These are phyloP conservation scores for Diarsia mendica DNA, from an alignment of 2,888 invertebrate species.

Conservation along the genomic window DNA sequence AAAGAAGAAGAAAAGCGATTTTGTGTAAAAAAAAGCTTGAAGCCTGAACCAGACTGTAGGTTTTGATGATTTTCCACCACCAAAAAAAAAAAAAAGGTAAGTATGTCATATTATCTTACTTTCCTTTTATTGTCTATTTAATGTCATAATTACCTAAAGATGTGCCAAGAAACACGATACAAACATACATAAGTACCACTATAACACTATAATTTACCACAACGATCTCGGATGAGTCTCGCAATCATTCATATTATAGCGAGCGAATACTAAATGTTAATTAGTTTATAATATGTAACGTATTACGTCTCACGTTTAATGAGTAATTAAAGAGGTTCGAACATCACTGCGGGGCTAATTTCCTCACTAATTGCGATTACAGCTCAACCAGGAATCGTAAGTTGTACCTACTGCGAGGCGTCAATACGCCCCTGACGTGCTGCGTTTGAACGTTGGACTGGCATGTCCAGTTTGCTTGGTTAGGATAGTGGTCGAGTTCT, in stretches of 20 bases:
- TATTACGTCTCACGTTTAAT: conserved; percentile 75
- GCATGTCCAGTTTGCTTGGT: conserved; percentile 1
- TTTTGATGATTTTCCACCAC: no score
- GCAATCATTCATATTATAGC: conserved; percentile 38
- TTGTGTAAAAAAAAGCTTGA: no score
- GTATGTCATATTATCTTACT: no score
- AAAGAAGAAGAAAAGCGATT: no score
- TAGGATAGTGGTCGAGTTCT: conserved; percentile 11
- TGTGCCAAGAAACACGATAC: background rate
- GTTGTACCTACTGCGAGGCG: conserved; percentile 77
- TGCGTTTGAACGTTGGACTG: conserved; percentile 66
- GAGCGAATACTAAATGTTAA: conserved; percentile 57
- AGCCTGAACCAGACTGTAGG: no score
- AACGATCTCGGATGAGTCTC: conserved; percentile 5
- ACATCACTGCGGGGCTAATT: conserved; percentile 81
- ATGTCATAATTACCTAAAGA: no score
- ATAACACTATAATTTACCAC: conserved; percentile 8
- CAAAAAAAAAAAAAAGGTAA: no score
- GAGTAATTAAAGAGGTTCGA: conserved; percentile 73
- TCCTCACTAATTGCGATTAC: conserved; percentile 82
- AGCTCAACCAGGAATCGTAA: conserved; percentile 77
- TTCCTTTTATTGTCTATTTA: no score
- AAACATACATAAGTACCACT: background rate
- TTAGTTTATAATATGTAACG: conserved; percentile 68
- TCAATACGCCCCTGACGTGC: conserved; percentile 79